Conservation (phyloP, 2,113 vertebrate genomes). For the Rhizomys pruinosus region DNA sequence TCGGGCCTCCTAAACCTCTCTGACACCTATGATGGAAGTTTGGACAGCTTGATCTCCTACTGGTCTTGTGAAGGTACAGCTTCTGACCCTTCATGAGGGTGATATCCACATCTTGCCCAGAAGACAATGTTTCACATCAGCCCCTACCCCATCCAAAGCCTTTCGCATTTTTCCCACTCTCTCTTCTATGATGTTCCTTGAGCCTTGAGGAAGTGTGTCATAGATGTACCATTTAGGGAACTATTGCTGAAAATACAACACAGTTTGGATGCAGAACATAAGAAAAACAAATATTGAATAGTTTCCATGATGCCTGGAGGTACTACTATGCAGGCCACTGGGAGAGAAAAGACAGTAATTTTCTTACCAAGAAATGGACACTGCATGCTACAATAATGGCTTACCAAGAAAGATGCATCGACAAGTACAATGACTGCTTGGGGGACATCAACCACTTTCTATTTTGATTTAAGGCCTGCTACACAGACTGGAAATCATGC, state of each 20-base stretch:
- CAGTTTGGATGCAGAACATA: not conserved
- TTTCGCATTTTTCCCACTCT: too few relatives aligned
- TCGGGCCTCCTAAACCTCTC: not conserved
- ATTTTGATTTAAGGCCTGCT: not conserved
- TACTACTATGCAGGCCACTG: not conserved
- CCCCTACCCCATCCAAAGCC: too few relatives aligned
- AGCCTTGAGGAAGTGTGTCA: not conserved
- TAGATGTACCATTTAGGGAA: too few relatives aligned
- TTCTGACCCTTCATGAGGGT: not conserved
- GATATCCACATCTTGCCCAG: too few relatives aligned
- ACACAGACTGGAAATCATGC: not conserved
- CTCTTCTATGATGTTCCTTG: not conserved
- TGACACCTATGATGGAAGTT: not conserved
- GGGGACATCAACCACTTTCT: not conserved
- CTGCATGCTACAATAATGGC: not conserved
- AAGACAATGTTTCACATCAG: too few relatives aligned
- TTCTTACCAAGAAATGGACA: not conserved
- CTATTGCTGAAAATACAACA: too few relatives aligned
- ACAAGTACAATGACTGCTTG: not conserved
- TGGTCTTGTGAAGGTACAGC: not conserved
- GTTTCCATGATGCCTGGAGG: not conserved
- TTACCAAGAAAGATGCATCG: not conserved
- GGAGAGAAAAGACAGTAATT: not conserved
- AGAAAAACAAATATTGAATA: not conserved
- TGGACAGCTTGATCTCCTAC: not conserved